phyloP scores from a whole-genome alignment of 2,888 invertebrate species.

The Hofmannophila pseudospretella region DNA sequence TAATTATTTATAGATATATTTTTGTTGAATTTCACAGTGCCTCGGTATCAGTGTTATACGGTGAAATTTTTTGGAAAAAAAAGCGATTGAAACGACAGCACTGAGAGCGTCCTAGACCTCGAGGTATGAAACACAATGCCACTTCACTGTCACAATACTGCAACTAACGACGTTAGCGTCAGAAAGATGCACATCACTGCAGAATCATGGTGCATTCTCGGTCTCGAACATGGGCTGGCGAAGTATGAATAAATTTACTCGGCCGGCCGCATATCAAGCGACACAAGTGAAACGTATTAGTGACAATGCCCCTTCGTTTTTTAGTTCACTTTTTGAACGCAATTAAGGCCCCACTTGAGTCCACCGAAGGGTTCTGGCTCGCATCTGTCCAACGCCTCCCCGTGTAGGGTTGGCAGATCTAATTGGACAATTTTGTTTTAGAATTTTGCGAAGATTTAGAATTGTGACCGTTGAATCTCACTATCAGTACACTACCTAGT shows the following conservation, averaged over 20 bases:
- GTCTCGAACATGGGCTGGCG: neutral
- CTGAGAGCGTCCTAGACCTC: too few relatives aligned
- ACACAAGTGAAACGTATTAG: slow-evolving; percentile 14
- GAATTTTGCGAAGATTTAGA: too few relatives aligned
- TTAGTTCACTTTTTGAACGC: slow-evolving; percentile 23
- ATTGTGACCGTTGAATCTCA: too few relatives aligned
- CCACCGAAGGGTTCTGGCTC: slow-evolving; percentile 23
- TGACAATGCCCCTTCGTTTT: slow-evolving; percentile 8
- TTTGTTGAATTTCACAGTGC: too few relatives aligned
- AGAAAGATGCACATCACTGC: slow-evolving; percentile 4
- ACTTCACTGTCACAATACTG: slow-evolving; percentile 7
- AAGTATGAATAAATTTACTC: slow-evolving; percentile 8
- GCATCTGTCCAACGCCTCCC: slow-evolving; percentile 36
- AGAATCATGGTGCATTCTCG: neutral
- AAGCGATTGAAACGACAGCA: too few relatives aligned
- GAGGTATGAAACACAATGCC: too few relatives aligned
- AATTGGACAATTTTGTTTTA: too few relatives aligned
- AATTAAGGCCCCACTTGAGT: slow-evolving; percentile 34
- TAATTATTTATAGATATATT: too few relatives aligned
- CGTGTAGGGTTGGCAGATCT: neutral
- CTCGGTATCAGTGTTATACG: too few relatives aligned
- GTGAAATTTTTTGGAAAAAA: too few relatives aligned
- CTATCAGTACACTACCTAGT: too few relatives aligned
- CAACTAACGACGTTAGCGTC: slow-evolving; percentile 7
- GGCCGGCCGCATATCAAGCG: slow-evolving; percentile 4